A percentile compares a stretch with the other conserved stretches of the same genome.
phyloP scores from a whole-genome alignment of 2,888 invertebrate species.

The Zaprionus bogoriensis region DNA sequence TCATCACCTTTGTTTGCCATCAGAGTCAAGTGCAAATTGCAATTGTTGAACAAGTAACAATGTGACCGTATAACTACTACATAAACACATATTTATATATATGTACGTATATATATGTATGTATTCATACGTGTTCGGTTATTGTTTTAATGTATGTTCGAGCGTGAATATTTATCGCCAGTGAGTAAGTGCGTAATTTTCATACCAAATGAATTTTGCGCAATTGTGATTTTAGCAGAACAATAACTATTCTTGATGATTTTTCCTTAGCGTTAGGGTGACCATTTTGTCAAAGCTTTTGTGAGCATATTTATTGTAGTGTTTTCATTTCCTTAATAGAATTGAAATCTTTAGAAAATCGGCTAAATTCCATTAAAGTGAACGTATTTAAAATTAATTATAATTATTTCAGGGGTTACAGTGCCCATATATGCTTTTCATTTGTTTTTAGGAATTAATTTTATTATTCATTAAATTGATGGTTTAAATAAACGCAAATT shows the following conservation, averaged over 20 bases:
- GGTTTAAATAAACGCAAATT: too few relatives aligned
- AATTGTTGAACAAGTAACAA: conserved; percentile 11
- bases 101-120: not conserved
- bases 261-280: not conserved
- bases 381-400: not conserved
- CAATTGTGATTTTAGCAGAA: not conserved
- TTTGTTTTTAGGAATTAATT: too few relatives aligned
- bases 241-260: not conserved
- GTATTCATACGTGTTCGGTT: not conserved
- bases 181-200: not conserved
- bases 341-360: not conserved
- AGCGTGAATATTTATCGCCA: not conserved
- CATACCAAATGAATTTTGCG: not conserved
- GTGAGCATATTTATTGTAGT: too few relatives aligned
- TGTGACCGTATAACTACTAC: conserved; percentile 21
- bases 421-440: too few relatives aligned
- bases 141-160: not conserved
- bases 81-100: not conserved
- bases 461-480: too few relatives aligned
- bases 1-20: conserved; percentile 28
- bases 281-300: not conserved
- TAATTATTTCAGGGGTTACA: too few relatives aligned
- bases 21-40: conserved; percentile 30
- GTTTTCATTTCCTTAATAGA: too few relatives aligned
- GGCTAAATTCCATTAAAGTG: not conserved